Percentiles rank a stretch among this genome's conserved stretches.
Evolutionary conservation across 2,113 vertebrate genomes (phyloP).

Genomic region (Quiscalus mexicanus): DNA sequence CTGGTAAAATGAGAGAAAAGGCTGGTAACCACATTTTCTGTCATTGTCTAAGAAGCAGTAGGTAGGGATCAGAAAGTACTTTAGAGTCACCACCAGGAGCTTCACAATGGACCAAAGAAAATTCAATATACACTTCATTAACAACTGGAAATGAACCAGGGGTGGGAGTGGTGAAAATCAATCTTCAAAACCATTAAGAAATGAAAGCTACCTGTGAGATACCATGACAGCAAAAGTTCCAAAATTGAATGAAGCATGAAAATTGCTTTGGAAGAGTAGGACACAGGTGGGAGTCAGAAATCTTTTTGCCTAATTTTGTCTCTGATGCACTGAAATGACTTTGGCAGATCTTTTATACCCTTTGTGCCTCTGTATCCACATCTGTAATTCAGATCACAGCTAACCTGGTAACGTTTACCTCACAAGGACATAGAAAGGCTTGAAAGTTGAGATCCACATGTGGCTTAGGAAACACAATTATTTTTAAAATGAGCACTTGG

Average conservation of each 20-base stretch:
- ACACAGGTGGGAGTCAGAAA: conserved; percentile 42
- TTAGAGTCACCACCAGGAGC: not conserved
- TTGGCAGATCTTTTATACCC: not conserved
- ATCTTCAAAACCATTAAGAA: conserved; percentile 26
- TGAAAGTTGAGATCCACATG: not conserved
- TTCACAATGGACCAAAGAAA: not conserved
- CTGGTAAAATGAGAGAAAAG: not conserved
- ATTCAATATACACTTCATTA: not conserved
- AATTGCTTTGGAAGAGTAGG: conserved; percentile 19
- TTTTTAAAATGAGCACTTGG: not conserved
- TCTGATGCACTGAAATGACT: conserved; percentile 33
- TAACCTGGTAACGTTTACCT: not conserved
- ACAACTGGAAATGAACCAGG: not conserved
- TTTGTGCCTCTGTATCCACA: not conserved
- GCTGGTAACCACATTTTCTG: not conserved
- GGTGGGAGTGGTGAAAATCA: not conserved
- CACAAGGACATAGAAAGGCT: not conserved
- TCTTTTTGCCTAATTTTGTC: conserved; percentile 29
- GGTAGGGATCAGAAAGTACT: not conserved
- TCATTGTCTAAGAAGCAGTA: not conserved
- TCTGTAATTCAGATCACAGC: not conserved
- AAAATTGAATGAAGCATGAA: conserved; percentile 27
- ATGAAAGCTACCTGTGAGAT: conserved; percentile 9
- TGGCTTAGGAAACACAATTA: not conserved
- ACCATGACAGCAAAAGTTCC: conserved; percentile 7